A percentile compares a stretch with the other conserved stretches of the same genome.
These are phyloP conservation scores for Thymelicus lineola DNA, from an alignment of 2,888 invertebrate species.

Conservation along the genomic window DNA sequence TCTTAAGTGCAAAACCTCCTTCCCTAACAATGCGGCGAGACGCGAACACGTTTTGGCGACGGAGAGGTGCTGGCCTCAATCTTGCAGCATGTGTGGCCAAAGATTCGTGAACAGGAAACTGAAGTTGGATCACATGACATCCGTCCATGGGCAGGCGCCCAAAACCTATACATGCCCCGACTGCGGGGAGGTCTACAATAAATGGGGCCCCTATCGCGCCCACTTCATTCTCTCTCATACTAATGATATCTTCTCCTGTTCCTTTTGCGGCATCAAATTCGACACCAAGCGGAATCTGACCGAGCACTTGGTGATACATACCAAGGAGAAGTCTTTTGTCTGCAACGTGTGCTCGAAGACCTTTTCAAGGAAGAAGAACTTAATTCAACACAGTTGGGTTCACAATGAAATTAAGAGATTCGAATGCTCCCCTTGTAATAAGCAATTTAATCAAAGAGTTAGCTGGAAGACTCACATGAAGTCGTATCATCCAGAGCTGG, in stretches of 20 bases:
- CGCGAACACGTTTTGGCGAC: constrained; percentile 55
- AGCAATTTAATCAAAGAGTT: constrained; percentile 57
- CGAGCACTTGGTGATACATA: constrained; percentile 76
- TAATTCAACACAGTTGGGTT: constrained; percentile 70
- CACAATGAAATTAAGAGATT: constrained; percentile 67
- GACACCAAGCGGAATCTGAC: constrained; percentile 70
- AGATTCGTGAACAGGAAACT: constrained; percentile 57
- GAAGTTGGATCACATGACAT: constrained; percentile 57
- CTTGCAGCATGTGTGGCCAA: constrained; percentile 60
- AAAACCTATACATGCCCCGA: constrained; percentile 53
- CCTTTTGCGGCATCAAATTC: constrained; percentile 68
- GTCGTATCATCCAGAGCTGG: constrained; percentile 62
- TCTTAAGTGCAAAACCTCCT: constrained; percentile 55
- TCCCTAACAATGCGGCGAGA: constrained; percentile 57
- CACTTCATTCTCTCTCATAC: constrained; percentile 67
- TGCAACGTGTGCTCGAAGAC: constrained; percentile 76
- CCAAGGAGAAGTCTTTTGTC: constrained; percentile 71
- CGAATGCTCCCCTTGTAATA: constrained; percentile 62
- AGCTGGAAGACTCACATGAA: constrained; percentile 69
- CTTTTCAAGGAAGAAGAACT: constrained; percentile 65
- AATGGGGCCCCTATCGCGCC: constrained; percentile 51
- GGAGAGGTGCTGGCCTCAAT: constrained; percentile 59
- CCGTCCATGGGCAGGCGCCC: constrained; percentile 48
- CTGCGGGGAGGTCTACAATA: constrained; percentile 56
- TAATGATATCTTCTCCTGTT: constrained; percentile 56